Evolutionary conservation across 2,888 invertebrate species (phyloP), one percentile per base, ranked within the genome.

Genomic region (Candidula unifasciata): DNA sequence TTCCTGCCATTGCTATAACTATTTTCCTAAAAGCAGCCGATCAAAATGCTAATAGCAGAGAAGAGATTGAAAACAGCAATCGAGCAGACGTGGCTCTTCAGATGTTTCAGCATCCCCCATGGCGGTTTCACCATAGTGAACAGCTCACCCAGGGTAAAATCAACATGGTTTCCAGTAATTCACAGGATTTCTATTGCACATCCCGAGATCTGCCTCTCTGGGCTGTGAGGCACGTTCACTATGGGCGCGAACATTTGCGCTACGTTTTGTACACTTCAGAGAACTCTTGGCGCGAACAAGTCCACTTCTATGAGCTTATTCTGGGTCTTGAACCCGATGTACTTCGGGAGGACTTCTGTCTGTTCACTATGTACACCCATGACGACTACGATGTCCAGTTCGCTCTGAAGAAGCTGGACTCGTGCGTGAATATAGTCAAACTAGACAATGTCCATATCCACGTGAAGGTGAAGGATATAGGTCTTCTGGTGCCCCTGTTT

Each of bases 61-160:
- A 90, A 37, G 91, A 89, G 24, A 84, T 89, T 85, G 54, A 88
- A 0, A 89, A 89, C 0, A 89, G 89, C 82, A 89, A 90, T 78
- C 84, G 91, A 69, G 89, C 90, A 37, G 89, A 90, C 80, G 76
- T 87, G 24, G 89, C 89, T 71, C 88, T 88, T 79, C 82, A 88
- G 44, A 87, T 89, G 60, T 90, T 92, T 68, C 88, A 89, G 64
- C 88, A 88, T 57, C 82, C 87, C 6, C 91, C 92, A 0, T 92
- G 92, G 92, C 89, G 87, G 79, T 91, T 91, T 82, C 92, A 92
- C 83, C 92, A 92, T 87, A 89, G 89, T 8, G 92, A 92, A 82
- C 87, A 88, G 10, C 88, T 91, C 18, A 81, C 86, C 21, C 81
- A 88, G 21, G 89, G 89, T 35, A 88, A 88, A 57, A 89, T 92